Percentiles rank a stretch among this genome's conserved stretches.
Conservation (phyloP, 1,140 invertebrate genomes). For the Bombus fervidus region DNA sequence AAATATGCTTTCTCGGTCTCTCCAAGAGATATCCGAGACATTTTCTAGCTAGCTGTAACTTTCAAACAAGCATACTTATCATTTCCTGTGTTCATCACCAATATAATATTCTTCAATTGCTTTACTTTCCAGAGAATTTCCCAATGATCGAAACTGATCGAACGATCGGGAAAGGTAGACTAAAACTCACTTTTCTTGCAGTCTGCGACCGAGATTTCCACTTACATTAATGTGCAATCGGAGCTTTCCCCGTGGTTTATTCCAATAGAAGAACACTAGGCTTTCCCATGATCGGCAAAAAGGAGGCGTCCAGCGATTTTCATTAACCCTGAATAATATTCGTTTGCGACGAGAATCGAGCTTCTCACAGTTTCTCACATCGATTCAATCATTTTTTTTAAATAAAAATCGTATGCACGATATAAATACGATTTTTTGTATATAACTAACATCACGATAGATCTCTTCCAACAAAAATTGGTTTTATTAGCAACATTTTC, state of each 20-base stretch:
- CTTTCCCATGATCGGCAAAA: background rate
- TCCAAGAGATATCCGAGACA: background rate
- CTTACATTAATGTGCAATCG: conserved; percentile 34
- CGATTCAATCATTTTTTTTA: background rate
- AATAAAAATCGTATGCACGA: background rate
- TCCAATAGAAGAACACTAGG: background rate
- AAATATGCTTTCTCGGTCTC: background rate
- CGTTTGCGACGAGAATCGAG: background rate
- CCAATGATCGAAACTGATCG: conserved; percentile 7
- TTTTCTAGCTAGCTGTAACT: background rate
- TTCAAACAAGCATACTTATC: background rate
- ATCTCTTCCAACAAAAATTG: no score
- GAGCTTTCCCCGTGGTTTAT: conserved; percentile 47
- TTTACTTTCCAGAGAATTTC: conserved; percentile 38
- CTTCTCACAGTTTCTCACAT: background rate
- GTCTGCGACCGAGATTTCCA: conserved; percentile 55
- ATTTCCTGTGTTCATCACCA: background rate
- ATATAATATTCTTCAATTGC: background rate
- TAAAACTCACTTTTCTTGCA: conserved; percentile 8
- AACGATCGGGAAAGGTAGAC: conserved; percentile 29
- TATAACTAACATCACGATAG: no score
- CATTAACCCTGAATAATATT: conserved; percentile 2
- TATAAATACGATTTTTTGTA: background rate
- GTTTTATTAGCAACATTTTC: no score
- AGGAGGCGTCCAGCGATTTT: background rate